Evolutionary conservation across 1,140 invertebrate genomes (phyloP), one percentile per base, ranked within the genome.

Genomic region (Drosophila lowei): DNA sequence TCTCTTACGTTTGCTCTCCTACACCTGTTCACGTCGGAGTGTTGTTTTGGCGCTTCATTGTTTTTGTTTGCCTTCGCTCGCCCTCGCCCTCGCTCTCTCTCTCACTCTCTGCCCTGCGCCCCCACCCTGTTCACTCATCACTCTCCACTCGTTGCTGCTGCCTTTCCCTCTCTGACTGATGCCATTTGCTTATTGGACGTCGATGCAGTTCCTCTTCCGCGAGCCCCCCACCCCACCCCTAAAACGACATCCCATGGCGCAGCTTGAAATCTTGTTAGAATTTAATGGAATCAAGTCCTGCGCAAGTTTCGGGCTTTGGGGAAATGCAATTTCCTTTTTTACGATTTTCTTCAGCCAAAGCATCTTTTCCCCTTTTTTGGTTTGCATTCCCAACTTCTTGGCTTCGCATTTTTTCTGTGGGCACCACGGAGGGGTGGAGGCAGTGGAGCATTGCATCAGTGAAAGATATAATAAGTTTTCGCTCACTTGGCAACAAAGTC

Each of bases 271-370:
- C 83, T 86, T 86, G 83, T 86, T 86, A 86, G 83, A 86, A 86
- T 88, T 86, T 86, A 86, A 83, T 86, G 88, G 83, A 86, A 83
- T 86, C 75, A 86, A 86, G 83, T 86, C 83, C 78, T 88, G 83
- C 83, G 83, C 83, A 88, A 86, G 78, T 86, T 85, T 61, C 68
- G 72, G 70, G 83, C 83, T 89, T 88, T 86, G 74, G 83, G 73
- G 71, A 72, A 70, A 86, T 88, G 83, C 83, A 86, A 86, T 86
- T 86, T 86, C 61, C 63, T 78, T 77, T 81, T 86, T 86, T 86
- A 86, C 79, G 83, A 86, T 88, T 67, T 72, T 79, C 61, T 67
- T 73, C 63, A 70, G 49, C 49, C 73, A 76, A 74, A 38, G 34
- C 34, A 38, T 74, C 77, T 74, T 70, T 81, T 83, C 43, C n/a